Evolutionary conservation across 1,140 invertebrate genomes (phyloP).

Genomic region (Littorina saxatilis): DNA sequence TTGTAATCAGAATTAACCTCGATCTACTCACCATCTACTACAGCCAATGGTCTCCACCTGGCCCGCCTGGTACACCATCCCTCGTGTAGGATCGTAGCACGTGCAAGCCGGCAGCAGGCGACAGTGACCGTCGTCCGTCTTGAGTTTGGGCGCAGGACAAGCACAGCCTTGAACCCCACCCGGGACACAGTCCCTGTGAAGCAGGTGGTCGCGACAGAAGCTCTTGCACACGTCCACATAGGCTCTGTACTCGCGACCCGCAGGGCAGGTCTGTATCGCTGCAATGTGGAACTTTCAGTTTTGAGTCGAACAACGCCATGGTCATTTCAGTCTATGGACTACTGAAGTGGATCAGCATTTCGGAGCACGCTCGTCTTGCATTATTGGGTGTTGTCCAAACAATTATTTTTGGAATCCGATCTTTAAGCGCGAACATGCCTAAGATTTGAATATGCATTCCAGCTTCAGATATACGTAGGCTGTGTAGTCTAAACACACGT

Average conservation of each 20-base stretch:
- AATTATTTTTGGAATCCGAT: too few species aligned
- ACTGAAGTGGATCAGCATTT: too few species aligned
- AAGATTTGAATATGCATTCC: too few species aligned
- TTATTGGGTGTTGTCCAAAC: too few species aligned
- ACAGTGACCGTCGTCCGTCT: conserved; percentile 82
- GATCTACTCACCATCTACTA: conserved; percentile 10
- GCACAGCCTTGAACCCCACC: conserved; percentile 42
- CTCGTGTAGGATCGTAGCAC: conserved; percentile 82
- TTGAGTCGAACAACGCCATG: too few species aligned
- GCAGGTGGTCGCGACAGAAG: conserved; percentile 38
- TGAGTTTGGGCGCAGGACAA: conserved; percentile 41
- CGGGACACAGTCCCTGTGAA: conserved; percentile 46
- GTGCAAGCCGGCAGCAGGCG: conserved; percentile 85
- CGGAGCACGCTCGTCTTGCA: too few species aligned
- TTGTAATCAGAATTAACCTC: too few species aligned
- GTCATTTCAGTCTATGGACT: too few species aligned
- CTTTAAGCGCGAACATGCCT: too few species aligned
- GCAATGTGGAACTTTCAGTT: too few species aligned
- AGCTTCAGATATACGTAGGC: too few species aligned
- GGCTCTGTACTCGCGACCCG: not conserved
- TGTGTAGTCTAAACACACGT: too few species aligned
- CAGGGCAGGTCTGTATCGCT: not conserved
- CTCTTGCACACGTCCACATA: conserved; percentile 38
- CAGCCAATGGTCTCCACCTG: not conserved
- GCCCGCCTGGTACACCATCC: conserved; percentile 17